Conservation (phyloP, 2,888 invertebrate genomes). For the Folsomia candida region DNA sequence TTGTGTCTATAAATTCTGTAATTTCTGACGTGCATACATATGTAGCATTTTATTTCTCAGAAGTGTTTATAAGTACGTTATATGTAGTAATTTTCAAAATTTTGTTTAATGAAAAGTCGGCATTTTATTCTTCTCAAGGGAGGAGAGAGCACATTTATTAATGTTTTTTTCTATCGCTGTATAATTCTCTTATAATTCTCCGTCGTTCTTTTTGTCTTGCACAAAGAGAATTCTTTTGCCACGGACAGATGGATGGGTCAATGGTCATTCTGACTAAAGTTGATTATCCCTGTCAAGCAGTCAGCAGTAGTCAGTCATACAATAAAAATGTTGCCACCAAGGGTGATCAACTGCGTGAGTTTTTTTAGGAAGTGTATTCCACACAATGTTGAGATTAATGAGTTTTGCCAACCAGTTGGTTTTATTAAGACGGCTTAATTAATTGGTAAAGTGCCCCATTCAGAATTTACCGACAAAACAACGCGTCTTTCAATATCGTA, state of each 20-base stretch:
- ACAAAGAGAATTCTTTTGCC: too few species aligned
- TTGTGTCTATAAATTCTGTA: background rate
- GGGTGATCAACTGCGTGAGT: background rate
- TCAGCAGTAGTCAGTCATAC: background rate
- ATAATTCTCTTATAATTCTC: background rate
- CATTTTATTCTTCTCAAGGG: too few species aligned
- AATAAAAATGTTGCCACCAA: too few species aligned
- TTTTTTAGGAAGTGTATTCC: background rate
- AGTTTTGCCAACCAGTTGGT: background rate
- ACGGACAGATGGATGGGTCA: background rate
- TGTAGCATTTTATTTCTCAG: too few species aligned
- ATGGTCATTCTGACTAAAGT: background rate
- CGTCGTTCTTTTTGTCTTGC: too few species aligned
- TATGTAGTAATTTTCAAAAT: too few species aligned
- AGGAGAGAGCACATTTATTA: background rate
- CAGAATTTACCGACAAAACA: background rate
- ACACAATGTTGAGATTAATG: background rate
- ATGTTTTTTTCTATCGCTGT: background rate
- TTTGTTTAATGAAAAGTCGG: background rate
- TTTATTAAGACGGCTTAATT: background rate
- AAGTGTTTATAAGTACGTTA: too few species aligned
- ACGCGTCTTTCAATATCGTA: background rate
- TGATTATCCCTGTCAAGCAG: background rate
- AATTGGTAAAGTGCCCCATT: background rate
- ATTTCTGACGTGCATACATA: background rate